These are phyloP conservation scores for Macrosteles quadrilineatus DNA, from an alignment of 1,140 invertebrate genomes.

Conservation along the genomic window DNA sequence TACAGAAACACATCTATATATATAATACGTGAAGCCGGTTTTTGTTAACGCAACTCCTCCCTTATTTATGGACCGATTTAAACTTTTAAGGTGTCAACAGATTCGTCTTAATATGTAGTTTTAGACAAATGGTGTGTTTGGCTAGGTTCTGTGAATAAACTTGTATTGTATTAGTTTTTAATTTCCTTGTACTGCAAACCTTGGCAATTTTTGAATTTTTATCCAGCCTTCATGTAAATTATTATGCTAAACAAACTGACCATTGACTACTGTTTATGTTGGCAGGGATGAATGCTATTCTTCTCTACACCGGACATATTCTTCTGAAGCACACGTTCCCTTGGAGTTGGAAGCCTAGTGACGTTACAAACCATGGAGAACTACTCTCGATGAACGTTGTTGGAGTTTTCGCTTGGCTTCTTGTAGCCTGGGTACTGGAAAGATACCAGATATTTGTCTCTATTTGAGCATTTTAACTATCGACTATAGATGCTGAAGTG, in stretches of 20 bases:
- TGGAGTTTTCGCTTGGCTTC: conserved; percentile 78
- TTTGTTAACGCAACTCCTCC: no score
- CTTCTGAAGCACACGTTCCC: conserved; percentile 79
- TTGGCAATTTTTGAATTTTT: not conserved
- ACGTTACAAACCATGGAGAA: conserved; percentile 70
- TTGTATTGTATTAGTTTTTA: no score
- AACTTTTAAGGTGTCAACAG: no score
- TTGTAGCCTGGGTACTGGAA: conserved; percentile 71
- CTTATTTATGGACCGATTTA: no score
- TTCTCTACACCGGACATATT: conserved; percentile 83
- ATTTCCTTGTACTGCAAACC: no score
- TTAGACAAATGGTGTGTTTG: no score
- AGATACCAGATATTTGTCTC: conserved; percentile 26
- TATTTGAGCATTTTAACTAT: not conserved
- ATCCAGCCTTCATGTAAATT: not conserved
- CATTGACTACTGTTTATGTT: conserved; percentile 49
- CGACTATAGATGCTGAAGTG: no score
- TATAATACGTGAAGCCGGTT: no score
- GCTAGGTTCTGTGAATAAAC: no score
- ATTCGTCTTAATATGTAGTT: no score
- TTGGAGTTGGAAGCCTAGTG: conserved; percentile 71
- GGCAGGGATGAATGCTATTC: conserved; percentile 86
- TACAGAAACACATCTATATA: no score
- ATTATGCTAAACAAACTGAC: not conserved
- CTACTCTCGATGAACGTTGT: conserved; percentile 74